A percentile compares a stretch with the other conserved stretches of the same genome.
Evolutionary conservation across 2,113 vertebrate genomes (phyloP).

Genomic region (Pomatostomus ruficeps): DNA sequence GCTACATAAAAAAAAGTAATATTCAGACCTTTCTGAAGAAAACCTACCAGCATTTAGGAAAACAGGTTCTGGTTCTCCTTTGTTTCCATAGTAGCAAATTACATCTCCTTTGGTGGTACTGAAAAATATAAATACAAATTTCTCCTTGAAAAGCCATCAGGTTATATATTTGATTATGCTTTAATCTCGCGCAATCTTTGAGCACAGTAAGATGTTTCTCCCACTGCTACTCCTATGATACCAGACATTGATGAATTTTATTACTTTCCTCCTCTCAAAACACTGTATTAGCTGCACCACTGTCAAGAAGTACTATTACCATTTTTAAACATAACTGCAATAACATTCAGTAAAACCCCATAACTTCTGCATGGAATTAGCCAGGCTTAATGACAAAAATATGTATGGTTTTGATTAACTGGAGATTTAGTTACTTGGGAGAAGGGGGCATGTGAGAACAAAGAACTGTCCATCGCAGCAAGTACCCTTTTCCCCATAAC

Average conservation of each 20-base stretch:
- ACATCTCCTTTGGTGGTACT: constrained; percentile 87
- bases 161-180: constrained; percentile 21
- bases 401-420: background rate
- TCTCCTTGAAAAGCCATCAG: constrained; percentile 46
- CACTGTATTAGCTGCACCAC: background rate
- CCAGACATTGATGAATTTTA: background rate
- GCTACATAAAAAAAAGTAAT: background rate
- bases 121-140: constrained; percentile 54
- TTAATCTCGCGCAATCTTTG: constrained; percentile 9
- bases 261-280: background rate
- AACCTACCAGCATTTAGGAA: constrained; percentile 86
- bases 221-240: background rate
- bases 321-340: background rate
- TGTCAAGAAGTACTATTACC: background rate
- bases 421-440: background rate
- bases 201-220: constrained; percentile 2
- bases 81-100: constrained; percentile 98
- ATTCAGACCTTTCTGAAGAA: background rate
- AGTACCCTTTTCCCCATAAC: background rate
- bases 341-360: background rate
- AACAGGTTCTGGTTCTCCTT: constrained; percentile 83
- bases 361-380: background rate
- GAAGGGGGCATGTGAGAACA: background rate
- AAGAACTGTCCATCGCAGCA: background rate
- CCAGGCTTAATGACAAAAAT: background rate